Evolutionary conservation across 1,140 invertebrate species (phyloP).

Genomic region (Solen grandis): DNA sequence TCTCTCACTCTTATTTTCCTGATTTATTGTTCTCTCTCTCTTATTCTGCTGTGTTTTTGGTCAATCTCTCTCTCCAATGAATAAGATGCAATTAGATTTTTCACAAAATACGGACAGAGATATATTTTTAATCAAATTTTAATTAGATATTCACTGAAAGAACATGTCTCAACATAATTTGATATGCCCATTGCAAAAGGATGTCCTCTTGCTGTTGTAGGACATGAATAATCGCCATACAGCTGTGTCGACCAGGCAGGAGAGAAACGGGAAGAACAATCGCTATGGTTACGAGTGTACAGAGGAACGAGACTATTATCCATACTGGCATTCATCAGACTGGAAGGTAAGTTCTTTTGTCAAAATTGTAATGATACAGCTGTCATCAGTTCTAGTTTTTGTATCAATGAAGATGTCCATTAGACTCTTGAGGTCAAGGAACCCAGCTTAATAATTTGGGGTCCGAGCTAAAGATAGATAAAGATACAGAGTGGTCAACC

Average conservation of each 20-base stretch:
- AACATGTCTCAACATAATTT: no score
- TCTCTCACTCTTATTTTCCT: not conserved
- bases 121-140: not conserved
- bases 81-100: not conserved
- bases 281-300: conserved; percentile 80
- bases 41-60: not conserved
- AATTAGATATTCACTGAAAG: no score
- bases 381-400: not conserved
- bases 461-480: no score
- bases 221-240: conserved; percentile 37
- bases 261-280: conserved; percentile 48
- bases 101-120: not conserved
- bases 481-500: no score
- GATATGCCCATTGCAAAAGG: no score
- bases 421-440: not conserved
- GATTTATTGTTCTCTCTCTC: not conserved
- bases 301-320: conserved; percentile 80
- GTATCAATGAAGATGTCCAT: not conserved
- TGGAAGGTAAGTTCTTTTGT: conserved; percentile 76
- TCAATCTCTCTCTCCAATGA: not conserved
- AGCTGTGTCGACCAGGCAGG: conserved; percentile 40
- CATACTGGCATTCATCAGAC: conserved; percentile 79
- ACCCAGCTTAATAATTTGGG: not conserved
- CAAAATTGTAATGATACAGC: not conserved
- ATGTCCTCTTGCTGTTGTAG: no score